Conservation (phyloP, 2,888 invertebrate genomes). For the Notocelia uddmanniana region DNA sequence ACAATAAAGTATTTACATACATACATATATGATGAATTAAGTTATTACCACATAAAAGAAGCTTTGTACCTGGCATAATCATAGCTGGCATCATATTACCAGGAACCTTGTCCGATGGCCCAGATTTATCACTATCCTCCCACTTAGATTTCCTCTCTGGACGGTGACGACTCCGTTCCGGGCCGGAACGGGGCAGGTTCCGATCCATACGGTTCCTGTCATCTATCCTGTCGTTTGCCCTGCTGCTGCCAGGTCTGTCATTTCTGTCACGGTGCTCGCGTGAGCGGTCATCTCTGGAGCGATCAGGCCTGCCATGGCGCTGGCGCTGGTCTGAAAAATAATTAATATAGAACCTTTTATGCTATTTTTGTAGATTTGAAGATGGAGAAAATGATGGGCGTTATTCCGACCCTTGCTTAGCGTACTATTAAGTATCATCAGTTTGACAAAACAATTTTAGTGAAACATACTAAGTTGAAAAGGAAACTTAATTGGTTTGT, state of each 20-base stretch:
- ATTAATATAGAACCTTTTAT: no score
- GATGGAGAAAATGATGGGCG: no score
- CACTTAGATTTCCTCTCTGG: conserved; percentile 31
- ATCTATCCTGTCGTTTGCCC: conserved; percentile 17
- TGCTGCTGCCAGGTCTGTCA: conserved; percentile 13
- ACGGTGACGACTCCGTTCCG: conserved; percentile 19
- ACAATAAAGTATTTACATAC: no score
- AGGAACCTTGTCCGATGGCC: conserved; percentile 14
- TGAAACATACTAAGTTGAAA: no score
- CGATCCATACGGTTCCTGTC: conserved; percentile 31
- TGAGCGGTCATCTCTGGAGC: conserved; percentile 14
- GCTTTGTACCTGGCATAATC: conserved; percentile 30
- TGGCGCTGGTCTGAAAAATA: conserved; percentile 21
- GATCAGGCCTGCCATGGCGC: conserved; percentile 24
- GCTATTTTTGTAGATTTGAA: no score
- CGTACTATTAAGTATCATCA: no score
- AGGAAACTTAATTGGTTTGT: no score
- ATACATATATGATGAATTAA: no score
- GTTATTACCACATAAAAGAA: background rate
- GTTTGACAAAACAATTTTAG: no score
- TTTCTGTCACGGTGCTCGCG: conserved; percentile 38
- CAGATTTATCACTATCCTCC: conserved; percentile 31
- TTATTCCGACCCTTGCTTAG: no score
- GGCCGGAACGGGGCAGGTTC: background rate
- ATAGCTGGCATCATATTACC: conserved; percentile 23